Base-by-base conservation (phyloP, 2,113 vertebrate genomes). In the Platysternon megacephalum region DNA sequence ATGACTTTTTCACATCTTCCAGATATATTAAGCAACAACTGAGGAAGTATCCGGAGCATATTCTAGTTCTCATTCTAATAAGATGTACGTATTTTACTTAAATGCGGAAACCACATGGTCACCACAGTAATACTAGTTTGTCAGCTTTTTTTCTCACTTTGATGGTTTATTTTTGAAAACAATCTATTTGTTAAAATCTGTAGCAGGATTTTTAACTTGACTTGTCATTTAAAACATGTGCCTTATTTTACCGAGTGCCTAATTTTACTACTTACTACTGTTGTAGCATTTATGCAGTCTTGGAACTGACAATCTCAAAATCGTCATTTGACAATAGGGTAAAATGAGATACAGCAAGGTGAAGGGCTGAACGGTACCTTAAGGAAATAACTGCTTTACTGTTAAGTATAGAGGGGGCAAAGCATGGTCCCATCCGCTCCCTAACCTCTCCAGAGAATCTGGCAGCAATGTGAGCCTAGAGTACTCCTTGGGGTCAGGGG, bases 71-170 rank as follows among this genome's bases (percentile, higher is more conserved):
- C 91, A 65, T 96, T 93, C 3, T 2, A 53, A 39, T 72, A 72
- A 91, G 79, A 79, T 93, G 95, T 55, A 74, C 81, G 83, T 85
- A 85, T 95, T 97, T 94, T 94, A 97, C 94, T 97, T 95, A 93
- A 86, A 93, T 35, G 84, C 89, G 79, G 92, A 95, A 86, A 96
- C 46, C 46, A 12, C 89, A 58, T 58, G 82, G 79, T 86, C 83
- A 88, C 89, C 83, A 79, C 65, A 92, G 65, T 56, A 93, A 52
- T 79, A 81, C 32, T 74, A 35, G 42, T 86, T 65, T 92, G 87
- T 92, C 74, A 91, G 82, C 93, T 88, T 83, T 26, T 44, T 90
- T 58, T 68, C 88, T 48, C 48, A 19, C 79, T 87, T 11, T 68
- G 81, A 13, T 78, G 22, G 22, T 26, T 26, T 76, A 24, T 44